Evolutionary conservation across 2,888 invertebrate genomes (phyloP).

Genomic region (Lasioglossum leucozonium): DNA sequence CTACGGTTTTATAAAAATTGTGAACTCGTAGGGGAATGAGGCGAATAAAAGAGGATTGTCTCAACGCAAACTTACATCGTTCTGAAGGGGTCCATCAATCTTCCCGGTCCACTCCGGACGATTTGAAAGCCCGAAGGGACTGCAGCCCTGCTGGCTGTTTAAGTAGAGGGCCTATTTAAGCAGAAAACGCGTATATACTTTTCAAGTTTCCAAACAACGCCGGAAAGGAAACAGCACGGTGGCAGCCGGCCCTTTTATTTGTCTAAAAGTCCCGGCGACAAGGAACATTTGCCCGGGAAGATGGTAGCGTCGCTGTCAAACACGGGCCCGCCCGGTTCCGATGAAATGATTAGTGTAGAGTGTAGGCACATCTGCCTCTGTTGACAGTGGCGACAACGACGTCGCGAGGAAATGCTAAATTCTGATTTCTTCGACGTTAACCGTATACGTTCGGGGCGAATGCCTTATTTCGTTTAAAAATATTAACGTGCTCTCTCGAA

Average conservation of each 20-base stretch:
- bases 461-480: not conserved
- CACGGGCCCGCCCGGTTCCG: constrained; percentile 46
- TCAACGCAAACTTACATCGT: not conserved
- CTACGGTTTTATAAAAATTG: not conserved
- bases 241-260: constrained; percentile 76
- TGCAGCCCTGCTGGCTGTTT: constrained; percentile 15
- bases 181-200: constrained; percentile 60
- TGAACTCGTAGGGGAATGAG: not conserved
- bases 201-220: constrained; percentile 72
- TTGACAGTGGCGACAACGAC: constrained; percentile 39
- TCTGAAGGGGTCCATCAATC: not conserved
- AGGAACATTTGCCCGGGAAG: constrained; percentile 77
- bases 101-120: not conserved
- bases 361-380: constrained; percentile 59
- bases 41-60: not conserved
- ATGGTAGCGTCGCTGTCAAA: constrained; percentile 67
- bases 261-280: constrained; percentile 75
- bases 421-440: not conserved
- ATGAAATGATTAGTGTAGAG: constrained; percentile 59
- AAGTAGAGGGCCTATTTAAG: constrained; percentile 22
- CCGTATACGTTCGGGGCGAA: not conserved
- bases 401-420: constrained; percentile 36
- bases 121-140: constrained; percentile 9
- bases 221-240: constrained; percentile 73
- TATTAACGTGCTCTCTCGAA: too few relatives aligned